Conservation (phyloP, 2,113 vertebrate species). For the Myrmophylax atrothorax region DNA sequence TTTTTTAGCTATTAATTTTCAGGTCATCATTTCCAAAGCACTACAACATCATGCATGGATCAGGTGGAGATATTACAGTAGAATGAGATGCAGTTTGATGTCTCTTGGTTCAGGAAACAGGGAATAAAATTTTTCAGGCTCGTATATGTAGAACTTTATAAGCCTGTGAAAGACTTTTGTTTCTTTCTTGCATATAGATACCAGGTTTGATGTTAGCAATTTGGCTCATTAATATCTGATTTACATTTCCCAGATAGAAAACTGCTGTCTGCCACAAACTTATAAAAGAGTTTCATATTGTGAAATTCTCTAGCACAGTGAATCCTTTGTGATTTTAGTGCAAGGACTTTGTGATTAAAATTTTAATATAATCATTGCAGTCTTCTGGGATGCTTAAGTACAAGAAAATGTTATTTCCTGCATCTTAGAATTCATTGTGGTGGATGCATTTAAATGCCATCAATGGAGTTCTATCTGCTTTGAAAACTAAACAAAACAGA, state of each 20-base stretch:
- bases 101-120: background rate
- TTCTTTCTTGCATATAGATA: conserved; percentile 41
- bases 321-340: conserved; percentile 69
- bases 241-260: conserved; percentile 78
- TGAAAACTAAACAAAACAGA: background rate
- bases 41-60: background rate
- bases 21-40: background rate
- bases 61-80: background rate
- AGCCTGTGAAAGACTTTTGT: conserved; percentile 53
- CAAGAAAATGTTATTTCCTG: conserved; percentile 67
- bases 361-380: conserved; percentile 72
- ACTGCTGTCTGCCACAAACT: conserved; percentile 76
- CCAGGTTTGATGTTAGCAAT: conserved; percentile 70
- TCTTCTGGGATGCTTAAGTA: conserved; percentile 64
- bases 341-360: conserved; percentile 76
- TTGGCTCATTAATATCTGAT: conserved; percentile 77
- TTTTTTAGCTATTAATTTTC: background rate
- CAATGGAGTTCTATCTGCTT: conserved; percentile 22
- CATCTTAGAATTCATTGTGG: conserved; percentile 19
- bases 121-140: background rate
- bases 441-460: conserved; percentile 35
- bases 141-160: background rate
- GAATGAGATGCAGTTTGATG: background rate
- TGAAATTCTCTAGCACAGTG: conserved; percentile 66
- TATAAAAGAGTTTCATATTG: conserved; percentile 71